Evolutionary conservation across 2,797 vertebrate genomes (phyloP).

Genomic region (Gallinago nigripennis): DNA sequence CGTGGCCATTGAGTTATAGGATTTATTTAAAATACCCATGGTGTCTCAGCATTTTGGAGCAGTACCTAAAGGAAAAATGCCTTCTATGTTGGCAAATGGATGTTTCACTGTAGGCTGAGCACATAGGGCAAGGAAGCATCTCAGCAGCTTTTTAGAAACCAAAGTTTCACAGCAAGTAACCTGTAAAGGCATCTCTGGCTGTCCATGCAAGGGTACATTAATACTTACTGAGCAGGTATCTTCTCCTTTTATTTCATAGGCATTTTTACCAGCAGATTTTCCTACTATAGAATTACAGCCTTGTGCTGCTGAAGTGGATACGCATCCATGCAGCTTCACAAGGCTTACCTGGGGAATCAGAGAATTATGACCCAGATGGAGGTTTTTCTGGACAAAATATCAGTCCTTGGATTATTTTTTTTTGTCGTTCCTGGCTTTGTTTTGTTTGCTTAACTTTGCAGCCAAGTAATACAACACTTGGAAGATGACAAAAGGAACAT

Average conservation of each 20-base stretch:
- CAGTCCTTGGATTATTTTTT: background rate
- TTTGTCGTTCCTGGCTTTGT: background rate
- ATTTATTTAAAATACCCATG: background rate
- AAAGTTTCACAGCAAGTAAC: background rate
- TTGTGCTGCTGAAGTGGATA: background rate
- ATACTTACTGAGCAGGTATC: background rate
- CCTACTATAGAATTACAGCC: background rate
- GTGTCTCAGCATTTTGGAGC: background rate
- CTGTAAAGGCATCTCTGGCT: background rate
- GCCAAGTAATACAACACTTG: background rate
- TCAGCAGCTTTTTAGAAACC: background rate
- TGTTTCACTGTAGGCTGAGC: fast-evolving
- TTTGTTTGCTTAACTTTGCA: background rate
- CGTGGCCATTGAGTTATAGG: background rate
- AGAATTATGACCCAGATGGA: background rate
- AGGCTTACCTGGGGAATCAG: background rate
- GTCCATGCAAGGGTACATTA: background rate
- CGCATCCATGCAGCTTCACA: fast-evolving
- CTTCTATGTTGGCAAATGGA: fast-evolving
- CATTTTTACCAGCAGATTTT: background rate
- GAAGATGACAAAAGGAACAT: background rate
- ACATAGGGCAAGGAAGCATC: background rate
- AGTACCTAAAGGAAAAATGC: background rate
- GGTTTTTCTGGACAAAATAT: background rate
- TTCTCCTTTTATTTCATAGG: background rate